Conservation (phyloP, 2,113 vertebrate genomes). For the Bucco capensis region DNA sequence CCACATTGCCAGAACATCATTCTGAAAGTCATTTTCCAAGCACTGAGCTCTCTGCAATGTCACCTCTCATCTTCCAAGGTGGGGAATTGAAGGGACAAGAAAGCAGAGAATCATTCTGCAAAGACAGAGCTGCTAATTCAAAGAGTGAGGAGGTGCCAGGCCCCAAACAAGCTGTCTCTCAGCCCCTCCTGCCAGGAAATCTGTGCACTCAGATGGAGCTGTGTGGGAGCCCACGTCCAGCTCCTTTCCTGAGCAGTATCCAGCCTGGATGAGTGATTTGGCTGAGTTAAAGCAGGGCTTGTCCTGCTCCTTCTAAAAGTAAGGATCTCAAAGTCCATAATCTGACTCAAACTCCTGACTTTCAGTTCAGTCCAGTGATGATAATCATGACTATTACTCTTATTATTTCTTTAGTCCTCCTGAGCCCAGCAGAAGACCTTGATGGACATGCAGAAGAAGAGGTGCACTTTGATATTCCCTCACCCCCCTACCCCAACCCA, state of each 20-base stretch:
- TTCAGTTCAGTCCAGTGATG: neutral
- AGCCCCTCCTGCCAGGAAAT: neutral
- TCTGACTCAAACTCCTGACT: neutral
- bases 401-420: neutral
- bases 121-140: constrained; percentile 28
- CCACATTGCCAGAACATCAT: constrained; percentile 47
- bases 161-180: neutral
- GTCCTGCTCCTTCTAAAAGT: neutral
- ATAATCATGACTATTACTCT: neutral
- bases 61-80: constrained; percentile 64
- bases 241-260: neutral
- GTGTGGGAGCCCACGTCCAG: neutral
- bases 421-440: neutral
- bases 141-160: neutral
- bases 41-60: constrained; percentile 9
- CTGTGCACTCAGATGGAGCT: neutral
- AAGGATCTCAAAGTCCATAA: neutral
- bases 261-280: neutral
- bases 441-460: neutral
- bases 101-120: constrained; percentile 31
- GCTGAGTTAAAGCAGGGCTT: neutral
- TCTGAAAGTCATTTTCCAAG: constrained; percentile 67
- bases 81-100: constrained; percentile 28
- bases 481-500: neutral
- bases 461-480: neutral